phyloP scores from a whole-genome alignment of 2,797 vertebrate species.

The Poecilia velifera region DNA sequence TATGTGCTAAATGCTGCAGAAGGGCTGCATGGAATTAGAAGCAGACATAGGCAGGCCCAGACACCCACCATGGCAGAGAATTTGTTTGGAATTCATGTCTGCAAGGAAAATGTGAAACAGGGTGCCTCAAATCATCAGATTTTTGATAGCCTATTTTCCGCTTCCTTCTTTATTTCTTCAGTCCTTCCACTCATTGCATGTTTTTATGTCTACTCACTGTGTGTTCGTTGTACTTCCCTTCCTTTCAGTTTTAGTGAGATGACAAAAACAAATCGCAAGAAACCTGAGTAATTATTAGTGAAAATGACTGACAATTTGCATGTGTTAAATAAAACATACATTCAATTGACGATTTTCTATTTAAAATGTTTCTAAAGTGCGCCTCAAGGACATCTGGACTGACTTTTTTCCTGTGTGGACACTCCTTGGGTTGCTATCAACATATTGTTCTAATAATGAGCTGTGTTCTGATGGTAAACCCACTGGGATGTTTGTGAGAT shows the following conservation, averaged over 20 bases:
- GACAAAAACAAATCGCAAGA: neutral
- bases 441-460: constrained; percentile 52
- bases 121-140: constrained; percentile 72
- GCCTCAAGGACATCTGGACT: constrained; percentile 29
- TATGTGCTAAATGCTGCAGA: constrained; percentile 80
- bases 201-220: neutral
- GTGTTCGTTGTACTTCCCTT: neutral
- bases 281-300: neutral
- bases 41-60: constrained; percentile 83
- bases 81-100: constrained; percentile 93
- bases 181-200: constrained; percentile 1
- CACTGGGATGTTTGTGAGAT: constrained; percentile 39
- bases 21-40: constrained; percentile 79
- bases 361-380: neutral
- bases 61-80: constrained; percentile 81
- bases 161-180: constrained; percentile 7
- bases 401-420: constrained; percentile 25
- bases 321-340: neutral
- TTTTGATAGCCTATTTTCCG: constrained; percentile 58
- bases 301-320: neutral
- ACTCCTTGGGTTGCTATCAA: constrained; percentile 19
- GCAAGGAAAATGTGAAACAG: constrained; percentile 84
- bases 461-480: constrained; percentile 45
- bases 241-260: neutral
- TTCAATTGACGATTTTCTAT: neutral